Evolutionary conservation across 2,797 vertebrate species (phyloP), one percentile per base, ranked within the genome.

Genomic region (Enteromius anoplus): DNA sequence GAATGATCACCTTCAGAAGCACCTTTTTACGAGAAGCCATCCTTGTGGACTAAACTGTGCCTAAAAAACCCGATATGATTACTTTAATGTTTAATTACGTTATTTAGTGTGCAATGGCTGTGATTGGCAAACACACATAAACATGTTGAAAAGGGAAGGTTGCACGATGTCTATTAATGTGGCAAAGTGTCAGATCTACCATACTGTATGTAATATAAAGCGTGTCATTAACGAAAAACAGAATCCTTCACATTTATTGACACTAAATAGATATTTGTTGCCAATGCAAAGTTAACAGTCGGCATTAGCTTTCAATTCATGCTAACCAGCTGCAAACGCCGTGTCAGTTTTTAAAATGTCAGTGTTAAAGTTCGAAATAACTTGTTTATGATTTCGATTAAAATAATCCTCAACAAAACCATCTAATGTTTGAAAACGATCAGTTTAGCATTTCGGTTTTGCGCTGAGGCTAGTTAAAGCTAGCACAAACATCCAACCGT

Each of bases 1-100:
- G 86, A 55, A 92, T 91, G 71, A 92, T 92, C 78, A 92, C 91
- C 85, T 92, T 92, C 71, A 91, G 82, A 37, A 92, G 85, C 69
- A 91, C 90, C 85, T 92, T 92, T 86, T 92, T 92, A 45, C 90
- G 86, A 65, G 91, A 91, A 62, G 90, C 84, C 91, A 92, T 92
- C 65, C 64, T 87, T 69, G 53, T 60, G 78, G 42, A 37, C 69
- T 65, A 72, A 78, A 76, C 11, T 55, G 69, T 65, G 11, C 81
- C 70, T 65, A n/a, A 66, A 80, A 37, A 40, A 53, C 3, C 65
- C 2, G 45, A 42, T 4, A 73, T 21, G 17, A 75, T n/a, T 1
- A 75, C 32, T 53, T 12, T 37, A 7, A 53, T n/a, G 5, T 42
- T 14, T 10, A 23, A 29, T 64, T 8, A n/a, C 2, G 10, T 45